Percentiles rank a stretch among this genome's conserved stretches.
Evolutionary conservation across 2,797 vertebrate species (phyloP).

Genomic region (Artibeus jamaicensis): DNA sequence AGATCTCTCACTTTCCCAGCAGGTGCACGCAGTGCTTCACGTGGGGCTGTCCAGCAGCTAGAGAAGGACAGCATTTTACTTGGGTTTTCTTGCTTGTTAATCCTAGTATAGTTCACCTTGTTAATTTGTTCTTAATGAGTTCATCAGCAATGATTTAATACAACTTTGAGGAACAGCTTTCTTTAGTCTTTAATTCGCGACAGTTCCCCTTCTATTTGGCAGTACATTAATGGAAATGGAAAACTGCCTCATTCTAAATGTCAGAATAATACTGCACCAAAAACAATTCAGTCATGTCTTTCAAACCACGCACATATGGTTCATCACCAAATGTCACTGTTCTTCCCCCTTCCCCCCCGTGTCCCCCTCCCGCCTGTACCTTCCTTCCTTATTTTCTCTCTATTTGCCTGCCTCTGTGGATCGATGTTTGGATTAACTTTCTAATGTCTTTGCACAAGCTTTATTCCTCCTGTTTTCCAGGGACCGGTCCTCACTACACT

Average conservation of each 20-base stretch:
- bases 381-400: conserved; percentile 68
- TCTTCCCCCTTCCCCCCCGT: conserved; percentile 77
- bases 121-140: conserved; percentile 79
- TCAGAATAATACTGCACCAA: conserved; percentile 90
- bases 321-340: conserved; percentile 88
- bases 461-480: conserved; percentile 36
- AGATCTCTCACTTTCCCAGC: neutral
- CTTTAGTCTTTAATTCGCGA: conserved; percentile 88
- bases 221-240: conserved; percentile 90
- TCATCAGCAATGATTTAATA: conserved; percentile 82
- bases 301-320: conserved; percentile 90
- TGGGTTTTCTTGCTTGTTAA: conserved; percentile 71
- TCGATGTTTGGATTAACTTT: conserved; percentile 80
- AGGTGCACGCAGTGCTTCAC: neutral
- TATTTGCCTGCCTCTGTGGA: conserved; percentile 77
- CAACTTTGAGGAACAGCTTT: conserved; percentile 88
- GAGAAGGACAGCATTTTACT: conserved; percentile 43
- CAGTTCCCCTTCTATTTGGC: conserved; percentile 88
- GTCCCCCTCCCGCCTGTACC: conserved; percentile 47
- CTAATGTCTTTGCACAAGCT: conserved; percentile 52
- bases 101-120: conserved; percentile 53
- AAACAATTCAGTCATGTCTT: conserved; percentile 90
- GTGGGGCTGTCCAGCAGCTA: neutral
- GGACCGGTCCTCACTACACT: neutral
- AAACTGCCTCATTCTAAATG: conserved; percentile 90